Percentiles rank a stretch among this genome's conserved stretches.
phyloP scores from a whole-genome alignment of 1,140 invertebrate genomes.

The Drosophila suzukii region DNA sequence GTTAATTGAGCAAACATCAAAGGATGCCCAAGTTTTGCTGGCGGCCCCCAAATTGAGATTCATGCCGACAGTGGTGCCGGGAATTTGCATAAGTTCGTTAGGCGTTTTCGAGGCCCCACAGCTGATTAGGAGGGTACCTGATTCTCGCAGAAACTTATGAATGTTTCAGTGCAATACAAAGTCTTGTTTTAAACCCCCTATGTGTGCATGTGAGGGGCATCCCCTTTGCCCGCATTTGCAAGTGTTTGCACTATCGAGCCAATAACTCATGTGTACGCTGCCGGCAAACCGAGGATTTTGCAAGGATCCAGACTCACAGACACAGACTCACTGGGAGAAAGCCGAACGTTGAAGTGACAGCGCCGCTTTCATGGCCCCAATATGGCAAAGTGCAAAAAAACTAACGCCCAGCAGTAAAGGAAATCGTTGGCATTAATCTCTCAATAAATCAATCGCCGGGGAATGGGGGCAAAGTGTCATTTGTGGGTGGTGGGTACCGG shows the following conservation, averaged over 20 bases:
- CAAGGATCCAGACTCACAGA: constrained; percentile 10
- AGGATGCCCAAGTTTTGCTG: constrained; percentile 15
- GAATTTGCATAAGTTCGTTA: constrained; percentile 41
- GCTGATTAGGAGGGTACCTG: constrained; percentile 30
- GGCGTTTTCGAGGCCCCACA: constrained; percentile 2
- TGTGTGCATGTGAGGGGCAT: no score
- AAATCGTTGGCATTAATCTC: constrained; percentile 53
- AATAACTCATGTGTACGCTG: constrained; percentile 39
- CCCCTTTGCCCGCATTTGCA: constrained; percentile 14
- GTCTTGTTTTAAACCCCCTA: constrained; percentile 5
- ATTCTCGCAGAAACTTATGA: constrained; percentile 22
- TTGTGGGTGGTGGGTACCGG: constrained; percentile 5
- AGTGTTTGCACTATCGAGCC: constrained; percentile 47
- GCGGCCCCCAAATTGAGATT: constrained; percentile 18
- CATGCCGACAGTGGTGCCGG: constrained; percentile 13
- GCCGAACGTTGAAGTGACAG: constrained; percentile 41
- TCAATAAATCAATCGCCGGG: constrained; percentile 58
- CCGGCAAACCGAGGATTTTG: constrained; percentile 9
- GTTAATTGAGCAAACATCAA: constrained; percentile 53
- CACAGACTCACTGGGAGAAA: constrained; percentile 20
- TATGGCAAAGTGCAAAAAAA: constrained; percentile 42
- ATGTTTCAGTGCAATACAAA: constrained; percentile 44
- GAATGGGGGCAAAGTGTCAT: constrained; percentile 18
- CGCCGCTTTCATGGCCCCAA: constrained; percentile 41
- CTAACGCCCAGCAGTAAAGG: constrained; percentile 41